A percentile compares a stretch with the other conserved stretches of the same genome.
Evolutionary conservation across 2,113 vertebrate species (phyloP).

Genomic region (Donacobius atricapilla): DNA sequence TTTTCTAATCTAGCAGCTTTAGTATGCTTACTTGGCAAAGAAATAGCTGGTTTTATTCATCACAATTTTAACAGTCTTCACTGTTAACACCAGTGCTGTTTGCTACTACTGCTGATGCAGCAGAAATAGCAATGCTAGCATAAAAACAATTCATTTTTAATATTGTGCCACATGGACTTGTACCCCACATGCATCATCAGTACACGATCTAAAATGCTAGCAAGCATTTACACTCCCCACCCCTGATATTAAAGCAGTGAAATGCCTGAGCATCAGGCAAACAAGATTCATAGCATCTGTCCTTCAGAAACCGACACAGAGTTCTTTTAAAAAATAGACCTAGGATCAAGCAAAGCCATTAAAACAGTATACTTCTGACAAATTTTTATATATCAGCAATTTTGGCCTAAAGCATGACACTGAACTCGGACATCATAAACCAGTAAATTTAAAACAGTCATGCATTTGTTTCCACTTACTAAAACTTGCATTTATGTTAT

Average conservation of each 20-base stretch:
- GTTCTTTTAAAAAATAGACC: not conserved
- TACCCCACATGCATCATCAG: not conserved
- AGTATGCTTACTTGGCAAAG: constrained; percentile 46
- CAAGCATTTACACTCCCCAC: not conserved
- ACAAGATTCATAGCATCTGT: not conserved
- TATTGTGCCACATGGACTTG: not conserved
- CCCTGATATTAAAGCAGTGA: not conserved
- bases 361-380: not conserved
- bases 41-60: constrained; percentile 41
- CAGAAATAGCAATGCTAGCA: not conserved
- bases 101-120: not conserved
- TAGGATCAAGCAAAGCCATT: not conserved
- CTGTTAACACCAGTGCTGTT: not conserved
- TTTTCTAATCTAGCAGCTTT: constrained; percentile 54
- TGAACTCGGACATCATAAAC: not conserved
- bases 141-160: not conserved
- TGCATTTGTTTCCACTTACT: not conserved
- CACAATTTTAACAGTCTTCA: constrained; percentile 34
- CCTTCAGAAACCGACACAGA: not conserved
- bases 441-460: not conserved
- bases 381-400: not conserved
- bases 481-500: not conserved
- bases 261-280: not conserved
- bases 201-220: not conserved
- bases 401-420: not conserved